Evolutionary conservation across 2,888 invertebrate species (phyloP), one percentile per base, ranked within the genome.

Genomic region (Dugesia japonica): DNA sequence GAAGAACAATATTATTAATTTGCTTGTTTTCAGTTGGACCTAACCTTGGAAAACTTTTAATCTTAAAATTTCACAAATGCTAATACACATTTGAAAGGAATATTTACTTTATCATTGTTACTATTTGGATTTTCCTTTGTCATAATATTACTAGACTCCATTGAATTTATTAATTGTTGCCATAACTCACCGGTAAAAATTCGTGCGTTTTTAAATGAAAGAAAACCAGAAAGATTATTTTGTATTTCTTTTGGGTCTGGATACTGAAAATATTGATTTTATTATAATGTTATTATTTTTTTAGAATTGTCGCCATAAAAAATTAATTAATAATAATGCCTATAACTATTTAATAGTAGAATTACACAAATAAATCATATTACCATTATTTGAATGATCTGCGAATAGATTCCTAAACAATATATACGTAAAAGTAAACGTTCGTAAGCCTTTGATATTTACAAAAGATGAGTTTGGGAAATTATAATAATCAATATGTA

Each of bases 191-290:
- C 91, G 91, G 97, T 94, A 86, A 99, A 99, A 81, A 92, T 90
- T 56, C 97, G 89, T 20, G 98, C 94, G 86, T 95, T 94, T 85
- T 93, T 92, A 17, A 94, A 94, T 84, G 98, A 97, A 79, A 99
- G 87, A 86, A 99, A 99, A 72, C 98, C 98, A 72, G 98, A 99
- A 85, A 99, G 87, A 86, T 98, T 98, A 83, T 99, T 99, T 89
- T 99, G 97, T 90, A 98, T 97, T 86, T 94, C 92, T 86, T 92
- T 92, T 74, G 94, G 94, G 87, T 95, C 94, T 76, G 94, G 94
- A 86, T 89, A 91, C 91, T 92, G 87, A 84, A 23, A 38, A 38
- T n/a, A n/a, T n/a, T n/a, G n/a, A n/a, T n/a, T n/a, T n/a, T n/a
- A n/a, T 31, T 31, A 31, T 31, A 7, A 56, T 56, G 20, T 9